Evolutionary conservation across 2,113 vertebrate species (phyloP).

Genomic region (Maccullochella peelii): DNA sequence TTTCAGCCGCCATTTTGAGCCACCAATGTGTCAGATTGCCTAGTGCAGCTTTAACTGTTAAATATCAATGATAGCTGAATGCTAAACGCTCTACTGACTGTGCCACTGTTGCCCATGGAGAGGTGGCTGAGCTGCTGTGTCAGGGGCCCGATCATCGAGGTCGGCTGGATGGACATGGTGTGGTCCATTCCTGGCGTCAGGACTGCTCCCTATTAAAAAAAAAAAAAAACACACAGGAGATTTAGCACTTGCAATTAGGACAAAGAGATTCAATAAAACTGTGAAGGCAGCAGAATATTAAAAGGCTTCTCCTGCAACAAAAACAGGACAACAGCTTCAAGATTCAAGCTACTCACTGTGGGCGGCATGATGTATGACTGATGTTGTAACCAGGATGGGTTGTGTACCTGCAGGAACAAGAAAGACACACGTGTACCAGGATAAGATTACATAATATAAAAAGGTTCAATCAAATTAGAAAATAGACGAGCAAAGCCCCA

Average conservation of each 20-base stretch:
- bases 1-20: not conserved
- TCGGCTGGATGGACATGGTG: slow-evolving; percentile 91
- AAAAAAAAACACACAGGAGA: not conserved
- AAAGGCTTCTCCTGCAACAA: not conserved
- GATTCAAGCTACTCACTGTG: slow-evolving; percentile 85
- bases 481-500: not conserved
- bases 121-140: slow-evolving; percentile 93
- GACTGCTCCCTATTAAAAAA: slow-evolving; percentile 86
- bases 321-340: not conserved
- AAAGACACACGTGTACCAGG: not conserved
- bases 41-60: not conserved
- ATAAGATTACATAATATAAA: not conserved
- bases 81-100: slow-evolving; percentile 82
- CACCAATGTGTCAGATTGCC: not conserved
- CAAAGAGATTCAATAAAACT: not conserved
- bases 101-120: slow-evolving; percentile 88
- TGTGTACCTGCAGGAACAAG: slow-evolving; percentile 85
- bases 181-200: slow-evolving; percentile 92
- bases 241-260: not conserved
- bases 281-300: not conserved
- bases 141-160: slow-evolving; percentile 90
- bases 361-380: slow-evolving; percentile 95
- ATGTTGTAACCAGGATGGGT: slow-evolving; percentile 92
- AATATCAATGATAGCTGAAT: not conserved
- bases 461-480: not conserved